A percentile compares a stretch with the other conserved stretches of the same genome.
phyloP scores from a whole-genome alignment of 1,140 invertebrate genomes.

The Scylla paramamosain region DNA sequence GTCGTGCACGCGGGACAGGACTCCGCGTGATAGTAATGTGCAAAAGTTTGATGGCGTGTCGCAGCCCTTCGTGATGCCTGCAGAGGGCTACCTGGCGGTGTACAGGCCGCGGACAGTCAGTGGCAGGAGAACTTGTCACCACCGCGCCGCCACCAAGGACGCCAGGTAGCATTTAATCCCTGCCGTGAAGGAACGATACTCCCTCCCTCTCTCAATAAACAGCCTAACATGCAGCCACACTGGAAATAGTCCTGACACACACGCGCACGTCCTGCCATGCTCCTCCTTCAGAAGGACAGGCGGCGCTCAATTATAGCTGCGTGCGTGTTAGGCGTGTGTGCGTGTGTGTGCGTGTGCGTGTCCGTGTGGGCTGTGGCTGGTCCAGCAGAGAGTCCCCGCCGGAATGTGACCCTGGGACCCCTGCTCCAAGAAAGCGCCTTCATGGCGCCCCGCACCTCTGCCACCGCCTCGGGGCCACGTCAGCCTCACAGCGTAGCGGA shows the following conservation, averaged over 20 bases:
- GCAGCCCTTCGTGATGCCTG: neutral
- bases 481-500: neutral
- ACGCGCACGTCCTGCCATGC: neutral
- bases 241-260: neutral
- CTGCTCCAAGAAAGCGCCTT: neutral
- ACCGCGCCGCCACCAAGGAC: neutral
- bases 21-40: neutral
- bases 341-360: neutral
- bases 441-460: neutral
- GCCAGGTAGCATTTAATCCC: neutral
- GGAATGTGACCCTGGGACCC: conserved; percentile 1
- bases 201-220: neutral
- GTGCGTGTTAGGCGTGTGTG: neutral
- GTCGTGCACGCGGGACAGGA: neutral
- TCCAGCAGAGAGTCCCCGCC: neutral
- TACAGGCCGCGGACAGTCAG: neutral
- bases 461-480: neutral
- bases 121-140: neutral
- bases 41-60: neutral
- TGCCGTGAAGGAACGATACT: neutral
- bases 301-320: neutral
- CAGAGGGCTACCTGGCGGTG: neutral
- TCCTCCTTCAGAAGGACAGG: conserved; percentile 17
- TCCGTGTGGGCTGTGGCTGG: neutral
- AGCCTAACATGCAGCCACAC: neutral